Base-by-base conservation (phyloP, 2,888 invertebrate genomes). In the Papilio protenor region DNA sequence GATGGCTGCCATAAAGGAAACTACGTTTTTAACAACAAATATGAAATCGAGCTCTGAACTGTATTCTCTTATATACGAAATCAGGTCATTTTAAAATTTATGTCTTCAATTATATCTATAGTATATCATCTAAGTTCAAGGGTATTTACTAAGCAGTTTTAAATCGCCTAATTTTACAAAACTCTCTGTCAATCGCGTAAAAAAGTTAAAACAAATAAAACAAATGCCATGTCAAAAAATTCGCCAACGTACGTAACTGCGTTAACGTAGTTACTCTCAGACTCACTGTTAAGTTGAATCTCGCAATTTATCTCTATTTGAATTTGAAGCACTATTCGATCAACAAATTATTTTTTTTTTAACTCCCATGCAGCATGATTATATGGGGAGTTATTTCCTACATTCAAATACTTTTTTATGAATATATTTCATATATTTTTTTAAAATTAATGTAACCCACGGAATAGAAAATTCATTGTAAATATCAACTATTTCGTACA, bases 1-100 rank as follows among this genome's bases (percentile, higher is more conserved):
- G 72, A 72, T 72, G 72, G 72, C 55, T 8, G 72, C 33, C 72
- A n/a, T 72, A 55, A 72, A 55, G 18, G 55, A 72, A 18, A 55
- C 55, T n/a, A 16, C n/a, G n/a, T 72, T 72, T 72, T 33, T 72
- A 52, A n/a, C 27, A 72, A 55, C 52, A 33, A 55, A 72, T 55
- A 40, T 52, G 18, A 52, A 27, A 71, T 52, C 6, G 52, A 33
- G 18, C 52, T 71, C 11, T 47, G 27, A 71, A 52, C 33, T 71
- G 10, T 16, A 55, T 27, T 6, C 47, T 49, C 23, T 70, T 49
- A 27, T 3, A 71, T 16, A 52, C 4, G 3, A 33, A 52, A 71
- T 71, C 52, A 55, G 71, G 52, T 71, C 71, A 55, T 33, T 33
- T 33, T 33, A 40, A 1, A 40, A 40, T 40, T 8, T 40, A 40